Evolutionary conservation across 2,113 vertebrate genomes (phyloP), one percentile per base, ranked within the genome.

Genomic region (Hiodon tergisus): DNA sequence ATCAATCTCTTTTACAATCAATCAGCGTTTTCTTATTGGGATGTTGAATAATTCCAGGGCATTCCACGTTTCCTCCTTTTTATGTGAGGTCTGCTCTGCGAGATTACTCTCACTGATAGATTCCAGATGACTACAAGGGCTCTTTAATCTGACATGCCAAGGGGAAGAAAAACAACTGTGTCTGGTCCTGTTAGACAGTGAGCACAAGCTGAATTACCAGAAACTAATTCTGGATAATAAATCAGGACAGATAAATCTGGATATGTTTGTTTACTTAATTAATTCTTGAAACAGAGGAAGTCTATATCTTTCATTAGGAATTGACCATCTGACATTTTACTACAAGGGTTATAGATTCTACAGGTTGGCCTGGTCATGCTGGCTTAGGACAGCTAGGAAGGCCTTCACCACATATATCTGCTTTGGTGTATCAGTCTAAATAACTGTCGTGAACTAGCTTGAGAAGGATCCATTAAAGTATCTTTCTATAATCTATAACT

Each of bases 31-130:
- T 83, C 80, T 80, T 86, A 85, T 88, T 86, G 85, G 83, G 83
- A 86, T 83, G 78, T 83, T 83, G 82, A 80, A 85, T 86, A 86
- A 82, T 87, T 87, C 82, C 81, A 86, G 86, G 84, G 87, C 88
- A 84, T 89, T 86, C 86, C 82, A 86, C 87, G 87, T 87, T 88
- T 88, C 85, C 88, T 87, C 78, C 82, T 82, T 83, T 87, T 86
- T 85, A 86, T 87, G 86, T 59, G 55, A 31, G 47, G 70, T 47
- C 46, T 71, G 46, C 17, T 31, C 31, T 31, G 16, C 6, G 70
- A 71, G 14, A 11, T 78, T 74, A 75, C 46, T 46, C 60, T 55
- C 58, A 69, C 80, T 87, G 88, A 89, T 89, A 86, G 79, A 79
- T 77, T 87, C 86, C 87, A 87, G 86, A 89, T 86, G 87, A 90